Percentiles rank a stretch among this genome's conserved stretches.
Evolutionary conservation across 2,797 vertebrate genomes (phyloP).

Genomic region (Sebastes paucispinis): DNA sequence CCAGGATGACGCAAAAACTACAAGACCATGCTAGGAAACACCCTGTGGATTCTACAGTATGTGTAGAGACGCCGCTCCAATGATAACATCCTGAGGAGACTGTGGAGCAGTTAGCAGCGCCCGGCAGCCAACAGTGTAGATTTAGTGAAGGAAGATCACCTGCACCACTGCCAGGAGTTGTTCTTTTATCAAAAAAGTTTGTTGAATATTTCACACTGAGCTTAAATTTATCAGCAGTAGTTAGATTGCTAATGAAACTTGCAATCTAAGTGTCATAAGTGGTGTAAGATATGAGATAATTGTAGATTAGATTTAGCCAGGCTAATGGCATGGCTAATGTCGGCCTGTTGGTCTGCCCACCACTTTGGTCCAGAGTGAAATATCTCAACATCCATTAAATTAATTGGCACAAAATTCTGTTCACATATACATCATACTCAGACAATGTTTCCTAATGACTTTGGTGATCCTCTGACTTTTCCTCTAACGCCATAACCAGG

Average conservation of each 20-base stretch:
- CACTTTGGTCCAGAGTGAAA: not conserved
- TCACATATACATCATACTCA: not conserved
- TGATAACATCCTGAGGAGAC: slow-evolving; percentile 43
- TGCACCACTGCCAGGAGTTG: not conserved
- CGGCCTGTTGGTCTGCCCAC: not conserved
- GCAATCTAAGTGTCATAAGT: no score
- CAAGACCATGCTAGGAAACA: slow-evolving; percentile 44
- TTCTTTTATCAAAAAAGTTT: no score
- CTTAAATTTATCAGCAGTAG: not conserved
- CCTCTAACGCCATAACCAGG: not conserved
- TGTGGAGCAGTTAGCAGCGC: not conserved
- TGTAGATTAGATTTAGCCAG: not conserved
- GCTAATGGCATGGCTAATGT: not conserved
- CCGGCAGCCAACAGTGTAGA: not conserved
- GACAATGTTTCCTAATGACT: not conserved
- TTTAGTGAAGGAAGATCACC: not conserved
- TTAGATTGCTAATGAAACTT: not conserved
- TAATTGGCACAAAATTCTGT: not conserved
- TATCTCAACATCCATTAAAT: not conserved
- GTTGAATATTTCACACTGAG: not conserved
- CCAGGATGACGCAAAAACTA: slow-evolving; percentile 22
- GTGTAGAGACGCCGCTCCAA: not conserved
- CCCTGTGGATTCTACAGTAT: slow-evolving; percentile 23
- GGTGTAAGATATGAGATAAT: not conserved
- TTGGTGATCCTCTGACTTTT: not conserved